These are phyloP conservation scores for Acanthosoma haemorrhoidale DNA, from an alignment of 2,888 invertebrate genomes.

Conservation along the genomic window DNA sequence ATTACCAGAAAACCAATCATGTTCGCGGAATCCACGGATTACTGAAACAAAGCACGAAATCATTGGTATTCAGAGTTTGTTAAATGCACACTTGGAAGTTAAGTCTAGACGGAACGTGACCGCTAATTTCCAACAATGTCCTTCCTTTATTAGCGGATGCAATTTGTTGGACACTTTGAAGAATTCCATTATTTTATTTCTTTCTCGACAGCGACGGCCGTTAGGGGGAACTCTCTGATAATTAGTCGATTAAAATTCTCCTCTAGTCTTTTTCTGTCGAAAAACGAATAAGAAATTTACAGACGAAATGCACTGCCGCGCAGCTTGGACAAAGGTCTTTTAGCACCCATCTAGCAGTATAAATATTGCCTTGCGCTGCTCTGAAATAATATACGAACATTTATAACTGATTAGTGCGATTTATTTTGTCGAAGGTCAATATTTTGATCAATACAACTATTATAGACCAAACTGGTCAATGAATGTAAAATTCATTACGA, in stretches of 20 bases:
- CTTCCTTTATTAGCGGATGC: constrained; percentile 13
- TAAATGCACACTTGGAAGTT: constrained; percentile 1
- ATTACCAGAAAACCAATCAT: constrained; percentile 2
- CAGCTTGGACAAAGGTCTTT: too few relatives aligned
- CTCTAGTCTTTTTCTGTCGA: not conserved
- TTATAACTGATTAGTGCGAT: too few relatives aligned
- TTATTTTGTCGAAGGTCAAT: too few relatives aligned
- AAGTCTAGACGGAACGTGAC: constrained; percentile 8
- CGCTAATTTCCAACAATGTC: constrained; percentile 10
- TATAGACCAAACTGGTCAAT: too few relatives aligned
- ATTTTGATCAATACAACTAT: too few relatives aligned
- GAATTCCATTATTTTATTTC: constrained; percentile 4
- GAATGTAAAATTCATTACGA: too few relatives aligned
- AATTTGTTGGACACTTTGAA: constrained; percentile 12
- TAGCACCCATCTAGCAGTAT: too few relatives aligned
- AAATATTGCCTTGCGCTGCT: too few relatives aligned
- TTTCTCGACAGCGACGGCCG: not conserved
- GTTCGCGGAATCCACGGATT: constrained; percentile 1
- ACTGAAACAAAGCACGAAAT: constrained; percentile 7
- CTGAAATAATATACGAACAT: too few relatives aligned
- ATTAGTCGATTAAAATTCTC: constrained; percentile 6
- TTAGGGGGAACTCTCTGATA: not conserved
- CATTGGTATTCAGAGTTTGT: constrained; percentile 10
- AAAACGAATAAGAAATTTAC: not conserved
- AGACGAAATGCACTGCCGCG: not conserved